phyloP scores from a whole-genome alignment of 2,113 vertebrate species.

The Catharus bicknelli region DNA sequence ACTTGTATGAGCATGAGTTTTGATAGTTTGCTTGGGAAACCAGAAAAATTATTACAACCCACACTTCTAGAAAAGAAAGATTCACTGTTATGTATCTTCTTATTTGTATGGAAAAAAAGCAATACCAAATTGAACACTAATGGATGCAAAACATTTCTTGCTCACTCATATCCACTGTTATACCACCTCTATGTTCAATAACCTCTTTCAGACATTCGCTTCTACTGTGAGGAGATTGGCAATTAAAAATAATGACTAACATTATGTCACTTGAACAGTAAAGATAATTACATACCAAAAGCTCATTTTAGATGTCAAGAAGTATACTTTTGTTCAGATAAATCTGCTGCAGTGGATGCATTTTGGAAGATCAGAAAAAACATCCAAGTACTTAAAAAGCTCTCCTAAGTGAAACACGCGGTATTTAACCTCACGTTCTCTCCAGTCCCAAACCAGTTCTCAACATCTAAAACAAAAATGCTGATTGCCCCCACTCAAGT shows the following conservation, averaged over 20 bases:
- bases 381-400: neutral
- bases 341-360: neutral
- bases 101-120: neutral
- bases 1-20: neutral
- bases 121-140: neutral
- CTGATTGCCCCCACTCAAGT: neutral
- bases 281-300: neutral
- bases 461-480: neutral
- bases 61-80: neutral
- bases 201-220: neutral
- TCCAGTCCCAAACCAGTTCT: neutral
- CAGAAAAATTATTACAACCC: neutral
- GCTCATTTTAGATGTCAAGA: neutral
- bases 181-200: neutral
- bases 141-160: neutral
- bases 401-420: neutral
- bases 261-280: neutral
- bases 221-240: neutral
- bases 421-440: neutral
- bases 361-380: neutral
- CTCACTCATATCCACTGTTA: neutral
- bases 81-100: neutral
- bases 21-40: neutral
- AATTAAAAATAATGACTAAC: conserved; percentile 1
- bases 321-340: neutral